Conservation (phyloP, 64 coral and sea anemone species). For the Hydrozoanthus tunicans region DNA sequence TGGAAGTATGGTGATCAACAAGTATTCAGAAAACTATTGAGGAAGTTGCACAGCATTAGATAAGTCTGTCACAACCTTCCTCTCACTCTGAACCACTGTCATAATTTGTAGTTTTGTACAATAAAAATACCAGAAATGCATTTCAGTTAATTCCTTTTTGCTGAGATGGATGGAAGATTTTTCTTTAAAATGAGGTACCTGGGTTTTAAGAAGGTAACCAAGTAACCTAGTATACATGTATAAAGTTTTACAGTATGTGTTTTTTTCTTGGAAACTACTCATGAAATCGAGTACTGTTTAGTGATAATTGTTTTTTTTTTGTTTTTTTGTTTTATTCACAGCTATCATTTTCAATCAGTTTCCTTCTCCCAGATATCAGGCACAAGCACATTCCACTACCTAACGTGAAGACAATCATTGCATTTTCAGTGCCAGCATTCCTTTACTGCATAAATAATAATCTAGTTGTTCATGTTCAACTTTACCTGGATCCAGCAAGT, state of each 20-base stretch:
- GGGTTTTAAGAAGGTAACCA: too few relatives aligned
- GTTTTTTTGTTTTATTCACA: conserved; percentile 22
- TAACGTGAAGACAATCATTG: conserved; percentile 60
- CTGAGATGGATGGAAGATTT: not conserved
- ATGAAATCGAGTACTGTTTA: not conserved
- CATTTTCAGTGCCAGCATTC: conserved; percentile 81
- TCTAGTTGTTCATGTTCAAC: conserved; percentile 86
- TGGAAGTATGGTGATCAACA: not conserved
- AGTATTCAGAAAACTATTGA: too few relatives aligned
- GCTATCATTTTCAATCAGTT: conserved; percentile 77
- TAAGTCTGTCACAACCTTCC: too few relatives aligned
- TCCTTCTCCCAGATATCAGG: conserved; percentile 64
- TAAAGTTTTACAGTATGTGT: too few relatives aligned
- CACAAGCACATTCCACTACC: conserved; percentile 25
- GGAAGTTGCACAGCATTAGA: too few relatives aligned
- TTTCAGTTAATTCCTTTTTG: not conserved
- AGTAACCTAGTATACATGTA: too few relatives aligned
- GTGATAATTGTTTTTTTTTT: not conserved
- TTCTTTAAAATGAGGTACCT: not conserved
- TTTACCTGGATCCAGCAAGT: conserved; percentile 89
- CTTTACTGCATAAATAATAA: conserved; percentile 91
- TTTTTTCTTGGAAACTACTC: too few relatives aligned
- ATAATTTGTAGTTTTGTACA: too few relatives aligned
- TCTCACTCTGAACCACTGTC: too few relatives aligned
- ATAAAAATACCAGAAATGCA: too few relatives aligned